These are phyloP conservation scores for Heterodera filipjevi DNA, from an alignment of 2,888 invertebrate genomes.

Conservation along the genomic window DNA sequence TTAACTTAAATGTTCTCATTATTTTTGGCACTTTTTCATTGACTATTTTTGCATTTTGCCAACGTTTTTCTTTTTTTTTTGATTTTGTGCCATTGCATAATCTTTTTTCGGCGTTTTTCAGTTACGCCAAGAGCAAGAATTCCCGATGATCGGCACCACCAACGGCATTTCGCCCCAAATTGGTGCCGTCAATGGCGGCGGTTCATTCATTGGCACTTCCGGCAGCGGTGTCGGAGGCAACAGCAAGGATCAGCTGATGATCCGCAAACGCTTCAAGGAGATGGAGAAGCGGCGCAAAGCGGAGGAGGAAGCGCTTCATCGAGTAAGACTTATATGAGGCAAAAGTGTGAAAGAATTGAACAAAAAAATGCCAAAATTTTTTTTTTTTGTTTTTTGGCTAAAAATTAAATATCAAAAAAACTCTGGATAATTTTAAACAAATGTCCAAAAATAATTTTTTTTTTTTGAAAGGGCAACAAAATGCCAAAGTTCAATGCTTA, in stretches of 20 bases:
- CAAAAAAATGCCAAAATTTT: not conserved
- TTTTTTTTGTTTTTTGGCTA: no score
- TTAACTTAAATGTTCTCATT: not conserved
- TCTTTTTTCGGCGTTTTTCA: slow-evolving; percentile 25
- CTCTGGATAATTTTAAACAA: no score
- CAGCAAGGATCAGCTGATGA: slow-evolving; percentile 18
- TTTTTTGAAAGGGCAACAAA: no score
- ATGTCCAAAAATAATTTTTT: no score
- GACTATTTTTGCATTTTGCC: no score
- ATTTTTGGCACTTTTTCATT: not conserved
- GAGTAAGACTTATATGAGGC: no score
- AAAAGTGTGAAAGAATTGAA: no score
- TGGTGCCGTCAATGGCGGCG: not conserved
- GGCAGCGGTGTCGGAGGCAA: not conserved
- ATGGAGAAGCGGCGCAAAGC: slow-evolving; percentile 55
- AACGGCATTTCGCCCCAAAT: not conserved
- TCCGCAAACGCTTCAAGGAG: slow-evolving; percentile 47
- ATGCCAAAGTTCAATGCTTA: no score
- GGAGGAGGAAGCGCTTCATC: slow-evolving; percentile 57
- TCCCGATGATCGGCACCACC: slow-evolving; percentile 14
- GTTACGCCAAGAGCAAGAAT: slow-evolving; percentile 24
- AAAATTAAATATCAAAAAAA: not conserved
- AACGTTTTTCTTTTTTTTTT: not conserved
- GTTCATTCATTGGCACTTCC: not conserved
- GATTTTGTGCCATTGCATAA: no score